Evolutionary conservation across 2,888 invertebrate genomes (phyloP), one percentile per base, ranked within the genome.

Genomic region (Gryllus longicercus): DNA sequence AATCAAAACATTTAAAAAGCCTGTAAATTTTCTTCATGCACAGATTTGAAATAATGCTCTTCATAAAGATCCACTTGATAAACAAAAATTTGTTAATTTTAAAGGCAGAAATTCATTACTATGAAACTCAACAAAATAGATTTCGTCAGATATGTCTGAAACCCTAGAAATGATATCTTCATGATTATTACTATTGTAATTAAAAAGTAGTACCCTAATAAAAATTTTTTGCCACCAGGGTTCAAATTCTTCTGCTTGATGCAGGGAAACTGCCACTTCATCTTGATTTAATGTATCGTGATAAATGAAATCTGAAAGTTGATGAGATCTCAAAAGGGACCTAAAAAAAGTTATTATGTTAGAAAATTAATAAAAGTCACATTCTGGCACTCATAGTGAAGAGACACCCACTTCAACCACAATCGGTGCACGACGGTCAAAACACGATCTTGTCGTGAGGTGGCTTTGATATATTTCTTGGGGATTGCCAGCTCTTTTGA

Each of bases 401-500:
- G 25, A 23, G 50, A 21, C 77, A 80, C 83, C 83, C 82, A 85
- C 85, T 92, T 91, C 81, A 93, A 85, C 93, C 93, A 93, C 83
- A 88, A 89, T 85, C 90, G 91, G 85, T 92, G 92, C 78, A 92
- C 92, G 80, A 92, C 89, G 50, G 91, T 90, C 79, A 91, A 87
- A 86, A 90, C 92, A 84, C 92, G 89, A 83, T 91, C 90, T 75
- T 90, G 87, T 81, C 90, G 89, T 18, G 63, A 51, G n/a, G 91
- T 90, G 78, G 89, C 86, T 84, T 88, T 89, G 78, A 93, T 88
- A 88, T 93, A 92, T 85, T 93, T 93, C 83, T 88, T 88, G 83
- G 92, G 92, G 85, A 95, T 91, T 83, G 92, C 91, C 85, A 95
- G 89, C 88, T 94, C 94, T 84, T 91, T 90, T 38, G 77, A 38